phyloP scores from a whole-genome alignment of 2,888 invertebrate species.

The Drosophila ezoana region DNA sequence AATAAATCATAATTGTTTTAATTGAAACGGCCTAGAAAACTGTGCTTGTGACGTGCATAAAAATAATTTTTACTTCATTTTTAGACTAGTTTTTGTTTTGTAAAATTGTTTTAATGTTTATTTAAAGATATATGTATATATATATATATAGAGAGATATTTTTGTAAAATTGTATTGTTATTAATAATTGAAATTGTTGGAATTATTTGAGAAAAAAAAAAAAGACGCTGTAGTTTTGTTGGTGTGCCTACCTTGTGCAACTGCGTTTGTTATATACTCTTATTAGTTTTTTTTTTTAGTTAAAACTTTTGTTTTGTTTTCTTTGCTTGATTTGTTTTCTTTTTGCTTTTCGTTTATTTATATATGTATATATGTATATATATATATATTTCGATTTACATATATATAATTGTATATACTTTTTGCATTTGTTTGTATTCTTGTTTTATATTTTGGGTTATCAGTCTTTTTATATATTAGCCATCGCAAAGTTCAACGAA shows the following conservation, averaged over 20 bases:
- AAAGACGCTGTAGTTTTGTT: constrained; percentile 75
- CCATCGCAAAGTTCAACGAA: constrained; percentile 85
- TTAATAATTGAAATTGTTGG: constrained; percentile 77
- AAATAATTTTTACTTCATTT: constrained; percentile 40
- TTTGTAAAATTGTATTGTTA: constrained; percentile 36
- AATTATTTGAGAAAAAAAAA: constrained; percentile 68
- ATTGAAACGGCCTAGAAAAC: constrained; percentile 77
- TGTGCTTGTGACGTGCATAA: constrained; percentile 78
- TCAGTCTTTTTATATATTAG: constrained; percentile 84
- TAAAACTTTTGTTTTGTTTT: constrained; percentile 34
- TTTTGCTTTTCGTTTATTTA: constrained; percentile 44
- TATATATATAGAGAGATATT: constrained; percentile 22
- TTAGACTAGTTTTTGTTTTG: constrained; percentile 42
- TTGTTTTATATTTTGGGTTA: constrained; percentile 73
- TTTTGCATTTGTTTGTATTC: constrained; percentile 49
- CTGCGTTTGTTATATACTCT: constrained; percentile 81
- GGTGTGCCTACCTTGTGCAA: constrained; percentile 84
- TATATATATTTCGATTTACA: constrained; percentile 47
- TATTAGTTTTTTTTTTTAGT: constrained; percentile 58
- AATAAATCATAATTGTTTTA: constrained; percentile 72
- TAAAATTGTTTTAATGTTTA: constrained; percentile 9
- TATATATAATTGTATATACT: constrained; percentile 62
- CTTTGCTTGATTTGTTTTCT: constrained; percentile 45
- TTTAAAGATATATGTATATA: no score
- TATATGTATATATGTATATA: constrained; percentile 51